Evolutionary conservation across 64 coral and sea anemone genomes (phyloP).

Genomic region (Orbicella faveolata): DNA sequence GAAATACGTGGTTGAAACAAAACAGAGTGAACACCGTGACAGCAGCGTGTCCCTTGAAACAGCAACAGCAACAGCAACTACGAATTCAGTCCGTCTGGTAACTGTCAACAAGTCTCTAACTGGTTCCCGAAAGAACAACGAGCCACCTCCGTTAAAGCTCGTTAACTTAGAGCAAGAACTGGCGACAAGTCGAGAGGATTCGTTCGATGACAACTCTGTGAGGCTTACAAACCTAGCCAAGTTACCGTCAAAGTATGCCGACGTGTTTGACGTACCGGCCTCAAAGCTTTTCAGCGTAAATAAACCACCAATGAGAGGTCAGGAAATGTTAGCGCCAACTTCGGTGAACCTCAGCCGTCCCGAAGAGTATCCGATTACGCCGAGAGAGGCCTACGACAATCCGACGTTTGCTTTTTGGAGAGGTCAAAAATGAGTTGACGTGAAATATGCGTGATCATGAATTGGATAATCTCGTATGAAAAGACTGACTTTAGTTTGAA

Average conservation of each 20-base stretch:
- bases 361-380: conserved; percentile 13
- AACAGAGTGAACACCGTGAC: background rate
- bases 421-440: background rate
- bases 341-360: background rate
- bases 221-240: conserved; percentile 8
- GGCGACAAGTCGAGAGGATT: background rate
- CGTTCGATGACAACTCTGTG: background rate
- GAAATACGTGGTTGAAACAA: background rate
- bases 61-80: background rate
- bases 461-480: background rate
- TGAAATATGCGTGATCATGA: background rate
- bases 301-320: background rate
- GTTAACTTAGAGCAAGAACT: conserved; percentile 8
- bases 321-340: background rate
- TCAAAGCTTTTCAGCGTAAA: conserved; percentile 1
- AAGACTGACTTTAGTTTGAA: background rate
- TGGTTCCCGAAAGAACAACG: background rate
- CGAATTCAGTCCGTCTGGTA: conserved; percentile 1
- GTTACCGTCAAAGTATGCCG: conserved; percentile 6
- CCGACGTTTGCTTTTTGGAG: conserved; percentile 19
- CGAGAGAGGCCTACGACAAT: conserved; percentile 27
- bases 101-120: conserved; percentile 25
- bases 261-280: conserved; percentile 7
- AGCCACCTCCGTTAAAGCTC: background rate
- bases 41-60: conserved; percentile 18